Base-by-base conservation (phyloP, 92 coral and sea anemone species). In the Porites lobata region DNA sequence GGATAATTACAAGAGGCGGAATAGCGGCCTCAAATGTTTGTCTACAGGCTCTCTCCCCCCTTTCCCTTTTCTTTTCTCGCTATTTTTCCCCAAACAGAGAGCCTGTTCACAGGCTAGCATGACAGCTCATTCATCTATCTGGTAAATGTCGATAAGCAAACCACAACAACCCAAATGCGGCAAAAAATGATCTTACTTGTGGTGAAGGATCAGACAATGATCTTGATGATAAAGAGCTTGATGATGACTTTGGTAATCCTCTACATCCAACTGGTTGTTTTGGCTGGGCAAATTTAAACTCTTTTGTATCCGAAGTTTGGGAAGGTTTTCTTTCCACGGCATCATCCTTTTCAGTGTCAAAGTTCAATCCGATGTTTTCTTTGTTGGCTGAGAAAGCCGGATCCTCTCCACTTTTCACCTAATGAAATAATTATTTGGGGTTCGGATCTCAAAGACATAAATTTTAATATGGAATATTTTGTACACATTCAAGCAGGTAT, bases 241-340 rank as follows among this genome's bases (percentile, higher is more conserved):
- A 1, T 14, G 82, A 77, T 9, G 57, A 72, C 81, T 79, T 91
- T 18, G 65, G 19, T 29, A 86, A 68, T 54, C 29, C 2, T 26
- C 90, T 88, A 7, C 85, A 86, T 8, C 93, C 81, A 32, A 91
- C 90, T 65, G 99, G 99, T 50, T 92, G 82, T 63, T 91, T 76
- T 7, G 98, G 99, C 38, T 87, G 89, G 1, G 84, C 92, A 86
- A 97, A 97, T 51, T 92, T 92, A 86, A 97, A 97, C 6, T 78
- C 75, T 29, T 57, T 57, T 7, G 17, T 76, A 65, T 89, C 91
- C 1, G 85, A 80, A 22, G 91, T 43, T 54, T 47, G 64, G 57
- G 61, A 56, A 20, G 12, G 20, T 59, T 78, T 57, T 22, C 21
- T 26, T 47, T 93, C 92, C 59, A 59, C 90, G 8, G 77, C 86